phyloP scores from a whole-genome alignment of 1,140 invertebrate genomes.

The Caenorhabditis brenneri region DNA sequence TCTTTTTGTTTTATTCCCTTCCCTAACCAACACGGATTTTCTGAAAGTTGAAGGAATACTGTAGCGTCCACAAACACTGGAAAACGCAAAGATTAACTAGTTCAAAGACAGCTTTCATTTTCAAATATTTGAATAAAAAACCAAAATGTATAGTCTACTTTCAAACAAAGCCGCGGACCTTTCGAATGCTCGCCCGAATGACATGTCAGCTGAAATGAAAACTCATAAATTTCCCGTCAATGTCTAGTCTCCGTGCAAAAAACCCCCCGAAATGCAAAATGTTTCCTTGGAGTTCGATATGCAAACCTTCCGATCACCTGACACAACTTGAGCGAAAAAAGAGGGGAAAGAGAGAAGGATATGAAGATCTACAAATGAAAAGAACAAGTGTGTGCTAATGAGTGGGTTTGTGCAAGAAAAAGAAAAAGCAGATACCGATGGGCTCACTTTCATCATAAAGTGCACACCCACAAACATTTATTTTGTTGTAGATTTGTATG shows the following conservation, averaged over 20 bases:
- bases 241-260: not conserved
- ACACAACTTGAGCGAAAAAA: slow-evolving; percentile 4
- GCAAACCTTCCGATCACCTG: not conserved
- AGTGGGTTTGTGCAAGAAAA: slow-evolving; percentile 13
- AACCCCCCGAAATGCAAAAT: not conserved
- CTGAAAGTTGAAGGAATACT: no score
- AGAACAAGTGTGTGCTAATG: slow-evolving; percentile 39
- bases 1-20: no score
- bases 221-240: not conserved
- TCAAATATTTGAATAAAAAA: no score
- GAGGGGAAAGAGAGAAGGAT: no score
- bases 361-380: not conserved
- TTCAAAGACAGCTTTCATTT: no score
- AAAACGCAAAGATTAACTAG: no score
- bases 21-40: no score
- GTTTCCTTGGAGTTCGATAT: slow-evolving; percentile 1
- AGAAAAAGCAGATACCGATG: not conserved
- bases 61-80: no score
- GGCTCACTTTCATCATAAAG: slow-evolving; percentile 16
- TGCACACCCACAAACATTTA: not conserved
- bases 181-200: no score
- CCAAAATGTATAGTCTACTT: no score
- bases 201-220: not conserved
- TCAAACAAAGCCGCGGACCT: no score
- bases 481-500: not conserved